These are phyloP conservation scores for Atta texana DNA, from an alignment of 1,140 invertebrate species.

Conservation along the genomic window DNA sequence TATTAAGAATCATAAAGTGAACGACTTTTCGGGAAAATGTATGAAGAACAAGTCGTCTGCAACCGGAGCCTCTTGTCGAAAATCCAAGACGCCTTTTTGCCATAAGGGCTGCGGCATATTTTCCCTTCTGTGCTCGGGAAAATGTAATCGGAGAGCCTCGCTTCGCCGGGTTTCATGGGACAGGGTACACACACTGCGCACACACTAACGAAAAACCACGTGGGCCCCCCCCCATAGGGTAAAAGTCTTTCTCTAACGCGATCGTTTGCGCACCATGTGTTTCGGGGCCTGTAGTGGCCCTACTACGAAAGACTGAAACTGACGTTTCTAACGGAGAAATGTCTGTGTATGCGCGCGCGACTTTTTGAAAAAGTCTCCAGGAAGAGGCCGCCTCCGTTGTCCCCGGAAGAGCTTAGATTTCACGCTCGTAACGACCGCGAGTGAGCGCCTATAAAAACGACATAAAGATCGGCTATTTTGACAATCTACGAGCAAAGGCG, in stretches of 20 bases:
- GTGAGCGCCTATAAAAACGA: conserved; percentile 83
- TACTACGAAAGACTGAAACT: conserved; percentile 9
- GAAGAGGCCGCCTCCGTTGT: conserved; percentile 25
- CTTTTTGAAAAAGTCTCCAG: conserved; percentile 68
- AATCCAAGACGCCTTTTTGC: conserved; percentile 27
- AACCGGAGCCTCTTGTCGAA: conserved; percentile 41
- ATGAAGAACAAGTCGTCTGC: conserved; percentile 5
- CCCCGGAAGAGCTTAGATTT: conserved; percentile 80
- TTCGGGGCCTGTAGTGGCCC: conserved; percentile 53
- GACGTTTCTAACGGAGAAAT: conserved; percentile 21
- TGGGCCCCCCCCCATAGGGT: conserved; percentile 81
- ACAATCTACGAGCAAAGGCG: conserved; percentile 78
- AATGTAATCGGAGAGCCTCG: conserved; percentile 78
- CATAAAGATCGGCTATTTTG: conserved; percentile 86
- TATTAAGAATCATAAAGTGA: neutral
- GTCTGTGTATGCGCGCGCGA: conserved; percentile 6
- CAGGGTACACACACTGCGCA: conserved; percentile 52
- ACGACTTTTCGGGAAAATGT: conserved; percentile 7
- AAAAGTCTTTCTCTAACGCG: conserved; percentile 83
- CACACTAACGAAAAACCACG: conserved; percentile 75
- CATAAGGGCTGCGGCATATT: conserved; percentile 29
- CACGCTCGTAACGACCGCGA: conserved; percentile 80
- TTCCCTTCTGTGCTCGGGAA: conserved; percentile 54
- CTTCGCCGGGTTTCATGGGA: conserved; percentile 37
- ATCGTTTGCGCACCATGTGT: conserved; percentile 84